Base-by-base conservation (phyloP, 1,140 invertebrate genomes). In the Aphelinus certus region DNA sequence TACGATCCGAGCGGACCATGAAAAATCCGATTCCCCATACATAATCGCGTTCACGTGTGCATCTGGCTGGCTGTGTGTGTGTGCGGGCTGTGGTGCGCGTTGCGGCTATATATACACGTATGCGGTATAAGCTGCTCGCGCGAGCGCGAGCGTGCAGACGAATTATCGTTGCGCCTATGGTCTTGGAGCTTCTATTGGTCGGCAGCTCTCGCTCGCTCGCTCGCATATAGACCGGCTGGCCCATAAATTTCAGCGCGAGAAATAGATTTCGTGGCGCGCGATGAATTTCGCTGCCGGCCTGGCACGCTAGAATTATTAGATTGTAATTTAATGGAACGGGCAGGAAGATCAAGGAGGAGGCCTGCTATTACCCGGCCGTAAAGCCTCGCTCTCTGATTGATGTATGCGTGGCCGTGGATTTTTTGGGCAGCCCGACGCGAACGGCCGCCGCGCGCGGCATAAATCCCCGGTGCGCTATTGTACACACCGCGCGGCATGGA, bases 241-340 rank as follows among this genome's bases (percentile, higher is more conserved):
- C 47, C 10, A 58, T 75, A 70, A 75, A 75, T 75, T 69, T 75
- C 58, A 60, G 71, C 63, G 57, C 48, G 48, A 61, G 55, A 57
- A 68, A 74, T 74, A 68, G 72, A 74, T 74, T 74, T 74, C 63
- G 57, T 68, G 49, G 60, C 45, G 53, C 46, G 42, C 58, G 67
- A 70, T 75, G 73, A 64, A 75, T 75, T 75, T 75, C 55, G 66
- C 66, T 26, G 26, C 26, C 26, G 61, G 9, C 58, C 51, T 75
- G 73, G 73, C 73, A 69, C 51, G 66, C 66, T 75, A 62, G 58
- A 75, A 75, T 75, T 75, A 75, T 75, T 75, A 66, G 67, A 75
- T 75, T 71, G 73, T 71, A 71, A 75, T 75, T 75, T 75, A 75
- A 71, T 53, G 73, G 45, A 75, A 75, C 71, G 62, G 68, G 53